Base-by-base conservation (phyloP, 2,797 vertebrate genomes). In the Squalus acanthias region DNA sequence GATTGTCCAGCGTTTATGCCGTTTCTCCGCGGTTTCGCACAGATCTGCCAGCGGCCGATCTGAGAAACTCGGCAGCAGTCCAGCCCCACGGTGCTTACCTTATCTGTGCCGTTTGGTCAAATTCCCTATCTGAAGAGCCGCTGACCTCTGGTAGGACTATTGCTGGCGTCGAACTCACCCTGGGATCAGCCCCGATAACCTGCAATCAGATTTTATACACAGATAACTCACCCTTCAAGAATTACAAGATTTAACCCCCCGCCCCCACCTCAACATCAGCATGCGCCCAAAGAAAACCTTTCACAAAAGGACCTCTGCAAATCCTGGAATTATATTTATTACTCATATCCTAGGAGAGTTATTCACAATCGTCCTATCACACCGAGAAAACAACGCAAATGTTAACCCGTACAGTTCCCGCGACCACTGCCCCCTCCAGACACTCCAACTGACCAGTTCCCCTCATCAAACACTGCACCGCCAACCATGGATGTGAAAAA, bases 101-200 rank as follows among this genome's bases (percentile, higher is more conserved):
- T 97, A 97, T 97, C 96, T 98, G 97, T 95, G 98, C 98, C n/a
- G 98, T 97, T 96, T 97, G 98, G 96, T 97, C 97, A 29, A 97
- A 97, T 91, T 99, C 98, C 97, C 97, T 98, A 96, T 98, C 98
- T 72, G 98, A 72, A 0, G 96, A 96, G 96, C 97, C 96, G 96
- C 97, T 97, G 97, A 98, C 98, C 97, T 98, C 98, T 53, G 98
- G 99, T 97, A 99, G 98, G 97, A 99, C 97, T 72, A 99, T 99
- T 65, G 98, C 98, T 96, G 99, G 99, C 87, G 98, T 97, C 0
- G 97, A 97, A 79, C 97, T 97, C 6, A 97, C 96, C 97, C 97
- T 97, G 96, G 97, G 98, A 97, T 98, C 97, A 82, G 96, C 96
- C 39, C 98, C 97, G 69, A 97, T 96, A 24, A 97, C 98, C 99